Percentiles rank a stretch among this genome's conserved stretches.
phyloP scores from a whole-genome alignment of 2,797 vertebrate genomes.

The Serranus cabrilla region DNA sequence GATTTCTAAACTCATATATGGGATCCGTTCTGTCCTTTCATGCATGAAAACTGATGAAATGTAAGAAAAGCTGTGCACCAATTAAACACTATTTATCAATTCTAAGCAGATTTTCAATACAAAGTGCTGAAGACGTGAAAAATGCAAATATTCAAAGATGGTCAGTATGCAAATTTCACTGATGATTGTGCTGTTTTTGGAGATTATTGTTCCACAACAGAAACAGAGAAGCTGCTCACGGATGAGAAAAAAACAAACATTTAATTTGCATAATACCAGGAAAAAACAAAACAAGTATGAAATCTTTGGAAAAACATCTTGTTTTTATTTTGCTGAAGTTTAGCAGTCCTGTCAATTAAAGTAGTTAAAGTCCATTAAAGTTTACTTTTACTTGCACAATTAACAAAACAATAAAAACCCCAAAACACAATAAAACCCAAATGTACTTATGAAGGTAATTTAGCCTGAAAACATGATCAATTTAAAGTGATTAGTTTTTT shows the following conservation, averaged over 20 bases:
- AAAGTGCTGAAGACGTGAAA: neutral
- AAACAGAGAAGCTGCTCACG: neutral
- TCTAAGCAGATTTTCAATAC: conserved; percentile 4
- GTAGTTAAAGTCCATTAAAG: neutral
- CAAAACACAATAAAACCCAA: no score
- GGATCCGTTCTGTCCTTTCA: neutral
- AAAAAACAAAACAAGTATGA: neutral
- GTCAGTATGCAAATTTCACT: neutral
- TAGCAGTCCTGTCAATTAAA: neutral
- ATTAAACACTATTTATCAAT: neutral
- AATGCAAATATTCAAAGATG: neutral
- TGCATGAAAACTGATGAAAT: neutral
- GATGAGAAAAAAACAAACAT: neutral
- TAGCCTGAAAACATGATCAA: no score
- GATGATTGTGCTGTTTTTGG: neutral
- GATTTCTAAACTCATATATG: neutral
- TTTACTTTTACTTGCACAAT: neutral
- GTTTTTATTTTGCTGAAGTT: neutral
- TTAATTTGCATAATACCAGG: neutral
- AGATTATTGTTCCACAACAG: neutral
- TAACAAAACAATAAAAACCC: neutral
- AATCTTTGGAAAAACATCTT: neutral
- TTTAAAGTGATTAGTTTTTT: no score
- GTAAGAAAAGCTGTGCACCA: neutral
- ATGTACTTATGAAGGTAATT: no score